phyloP scores from a whole-genome alignment of 2,113 vertebrate species.

The Nesoenas mayeri region DNA sequence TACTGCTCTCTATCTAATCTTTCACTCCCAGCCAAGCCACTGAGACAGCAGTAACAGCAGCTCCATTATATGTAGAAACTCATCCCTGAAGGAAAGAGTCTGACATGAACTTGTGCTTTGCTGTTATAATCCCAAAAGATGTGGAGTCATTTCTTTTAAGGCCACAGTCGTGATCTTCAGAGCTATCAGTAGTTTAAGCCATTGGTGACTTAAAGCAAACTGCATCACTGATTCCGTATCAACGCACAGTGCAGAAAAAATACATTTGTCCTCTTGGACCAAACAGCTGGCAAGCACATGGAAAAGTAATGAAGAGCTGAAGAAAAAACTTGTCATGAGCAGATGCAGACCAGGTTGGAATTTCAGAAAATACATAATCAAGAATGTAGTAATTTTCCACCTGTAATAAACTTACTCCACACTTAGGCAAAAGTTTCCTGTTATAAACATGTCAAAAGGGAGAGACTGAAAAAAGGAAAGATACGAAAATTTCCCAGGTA shows the following conservation, averaged over 20 bases:
- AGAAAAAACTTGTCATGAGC: not conserved
- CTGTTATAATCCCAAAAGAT: not conserved
- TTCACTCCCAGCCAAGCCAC: not conserved
- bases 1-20: not conserved
- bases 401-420: not conserved
- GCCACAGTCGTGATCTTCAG: not conserved
- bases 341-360: not conserved
- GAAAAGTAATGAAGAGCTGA: not conserved
- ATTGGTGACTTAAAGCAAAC: not conserved
- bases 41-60: not conserved
- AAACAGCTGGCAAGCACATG: not conserved
- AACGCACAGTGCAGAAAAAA: not conserved
- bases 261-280: not conserved
- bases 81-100: not conserved
- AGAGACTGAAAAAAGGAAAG: not conserved
- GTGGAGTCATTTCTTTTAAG: not conserved
- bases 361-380: not conserved
- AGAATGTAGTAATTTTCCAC: not conserved
- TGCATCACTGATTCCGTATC: not conserved
- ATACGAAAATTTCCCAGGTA: not conserved
- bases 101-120: not conserved
- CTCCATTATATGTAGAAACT: not conserved
- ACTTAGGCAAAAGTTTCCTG: not conserved
- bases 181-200: not conserved
- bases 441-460: not conserved